These are phyloP conservation scores for Aspidiotus destructor DNA, from an alignment of 2,888 invertebrate genomes.

Conservation along the genomic window DNA sequence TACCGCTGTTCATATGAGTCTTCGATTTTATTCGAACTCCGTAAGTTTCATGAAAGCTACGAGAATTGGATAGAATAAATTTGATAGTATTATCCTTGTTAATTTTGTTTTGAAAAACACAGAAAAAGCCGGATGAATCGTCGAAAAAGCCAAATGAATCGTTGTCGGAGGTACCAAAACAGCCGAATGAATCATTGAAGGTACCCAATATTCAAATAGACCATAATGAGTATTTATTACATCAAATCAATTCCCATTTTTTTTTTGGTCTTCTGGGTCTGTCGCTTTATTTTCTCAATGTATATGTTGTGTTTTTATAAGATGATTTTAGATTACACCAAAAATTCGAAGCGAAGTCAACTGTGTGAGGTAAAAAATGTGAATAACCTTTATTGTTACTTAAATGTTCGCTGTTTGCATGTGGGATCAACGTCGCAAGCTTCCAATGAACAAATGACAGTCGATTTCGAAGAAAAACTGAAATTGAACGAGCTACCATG, in stretches of 20 bases:
- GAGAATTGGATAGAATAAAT: conserved; percentile 13
- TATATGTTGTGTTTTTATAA: conserved; percentile 14
- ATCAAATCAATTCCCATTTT: conserved; percentile 3
- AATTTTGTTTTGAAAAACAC: conserved; percentile 8
- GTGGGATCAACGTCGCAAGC: conserved; percentile 1
- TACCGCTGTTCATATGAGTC: conserved; percentile 80
- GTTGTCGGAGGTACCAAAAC: background rate
- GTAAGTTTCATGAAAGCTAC: conserved; percentile 2
- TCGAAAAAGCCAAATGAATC: background rate
- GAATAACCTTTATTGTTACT: background rate
- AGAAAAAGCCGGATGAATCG: background rate
- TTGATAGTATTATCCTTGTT: conserved; percentile 10
- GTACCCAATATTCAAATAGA: too few relatives aligned
- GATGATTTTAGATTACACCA: conserved; percentile 11
- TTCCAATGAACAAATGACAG: background rate
- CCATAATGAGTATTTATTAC: too few relatives aligned
- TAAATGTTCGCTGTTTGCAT: background rate
- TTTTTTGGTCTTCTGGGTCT: background rate
- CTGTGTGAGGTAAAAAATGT: background rate
- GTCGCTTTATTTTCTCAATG: conserved; percentile 9
- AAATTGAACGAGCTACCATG: background rate
- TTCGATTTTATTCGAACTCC: background rate
- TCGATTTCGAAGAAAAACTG: background rate
- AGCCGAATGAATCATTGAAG: too few relatives aligned
- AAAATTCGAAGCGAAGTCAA: conserved; percentile 4